Base-by-base conservation (phyloP, 30 jellyfish, hydroid and myxozoan species). In the Euphysa ruthae region DNA sequence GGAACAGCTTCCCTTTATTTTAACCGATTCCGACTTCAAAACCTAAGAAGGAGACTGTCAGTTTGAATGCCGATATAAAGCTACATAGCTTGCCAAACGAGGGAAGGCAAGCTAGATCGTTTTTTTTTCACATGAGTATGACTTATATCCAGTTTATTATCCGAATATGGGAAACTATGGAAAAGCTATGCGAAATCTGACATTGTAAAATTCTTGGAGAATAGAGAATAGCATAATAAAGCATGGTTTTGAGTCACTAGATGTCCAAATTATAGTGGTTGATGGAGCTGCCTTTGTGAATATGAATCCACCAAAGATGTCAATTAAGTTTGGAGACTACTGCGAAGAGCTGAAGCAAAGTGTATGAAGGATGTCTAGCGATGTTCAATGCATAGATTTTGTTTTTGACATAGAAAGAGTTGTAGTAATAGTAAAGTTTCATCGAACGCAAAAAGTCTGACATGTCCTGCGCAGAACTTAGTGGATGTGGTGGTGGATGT, bases 221-320 rank as follows among this genome's bases (percentile, higher is more conserved):
- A 76, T 61, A 42, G 32, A 18, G 69, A n/a, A 35, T 28, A 29
- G 61, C 27, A 25, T 14, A n/a, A 23, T 5, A 15, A 29, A 27
- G 75, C 14, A n/a, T n/a, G n/a, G n/a, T n/a, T n/a, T n/a, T n/a
- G n/a, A n/a, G 18, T 23, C 71, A 32, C 68, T 26, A 3, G 69
- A 62, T 26, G 71, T 62, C 26, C 64, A 69, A 15, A 35, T 55
- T 18, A 52, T 13, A 15, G 30, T 69, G 26, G 30, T 69, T 15
- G 82, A 69, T 69, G 82, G 79, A 25, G 79, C 82, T 26, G 77
- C 82, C 12, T 38, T 69, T 50, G 82, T 52, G 62, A 69, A 69
- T 29, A 4, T 52, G 61, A 13, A 27, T n/a, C 61, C 26, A 34
- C 82, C 82, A 3, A 62, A 62, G 30, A n/a, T 57, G 5, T 57